These are phyloP conservation scores for Naso thynnoides DNA, from an alignment of 2,797 vertebrate genomes.

Conservation along the genomic window DNA sequence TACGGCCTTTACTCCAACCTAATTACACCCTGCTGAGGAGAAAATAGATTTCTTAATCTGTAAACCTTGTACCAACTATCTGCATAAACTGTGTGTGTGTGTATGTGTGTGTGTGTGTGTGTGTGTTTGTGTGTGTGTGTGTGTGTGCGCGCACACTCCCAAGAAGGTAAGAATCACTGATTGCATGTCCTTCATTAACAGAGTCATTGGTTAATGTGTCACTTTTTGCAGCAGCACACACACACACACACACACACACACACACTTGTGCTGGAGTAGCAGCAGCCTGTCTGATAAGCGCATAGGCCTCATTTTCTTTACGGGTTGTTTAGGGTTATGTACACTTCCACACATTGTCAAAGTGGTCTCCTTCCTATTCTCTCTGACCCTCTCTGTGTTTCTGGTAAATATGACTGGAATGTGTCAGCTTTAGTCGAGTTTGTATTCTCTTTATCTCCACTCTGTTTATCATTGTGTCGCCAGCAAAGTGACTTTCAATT, in stretches of 20 bases:
- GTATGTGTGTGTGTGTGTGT: constrained; percentile 24
- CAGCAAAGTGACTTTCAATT: constrained; percentile 30
- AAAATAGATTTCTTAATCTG: constrained; percentile 53
- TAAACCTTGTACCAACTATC: constrained; percentile 77
- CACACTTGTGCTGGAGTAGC: constrained; percentile 13
- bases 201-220: constrained; percentile 81
- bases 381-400: constrained; percentile 24
- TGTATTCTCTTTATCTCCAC: constrained; percentile 37
- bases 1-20: constrained; percentile 49
- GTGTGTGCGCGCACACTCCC: constrained; percentile 3
- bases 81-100: constrained; percentile 34
- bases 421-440: constrained; percentile 32
- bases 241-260: constrained; percentile 35
- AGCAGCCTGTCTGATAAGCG: constrained; percentile 60
- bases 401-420: constrained; percentile 54
- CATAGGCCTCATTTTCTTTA: constrained; percentile 32
- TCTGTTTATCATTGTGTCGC: constrained; percentile 12
- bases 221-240: constrained; percentile 64
- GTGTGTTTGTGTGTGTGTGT: constrained; percentile 20
- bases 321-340: constrained; percentile 59
- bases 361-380: constrained; percentile 42
- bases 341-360: constrained; percentile 61
- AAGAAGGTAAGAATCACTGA: constrained; percentile 72
- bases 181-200: constrained; percentile 81
- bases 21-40: constrained; percentile 27